Base-by-base conservation (phyloP, 2,888 invertebrate species). In the Zygogramma bicolorata region DNA sequence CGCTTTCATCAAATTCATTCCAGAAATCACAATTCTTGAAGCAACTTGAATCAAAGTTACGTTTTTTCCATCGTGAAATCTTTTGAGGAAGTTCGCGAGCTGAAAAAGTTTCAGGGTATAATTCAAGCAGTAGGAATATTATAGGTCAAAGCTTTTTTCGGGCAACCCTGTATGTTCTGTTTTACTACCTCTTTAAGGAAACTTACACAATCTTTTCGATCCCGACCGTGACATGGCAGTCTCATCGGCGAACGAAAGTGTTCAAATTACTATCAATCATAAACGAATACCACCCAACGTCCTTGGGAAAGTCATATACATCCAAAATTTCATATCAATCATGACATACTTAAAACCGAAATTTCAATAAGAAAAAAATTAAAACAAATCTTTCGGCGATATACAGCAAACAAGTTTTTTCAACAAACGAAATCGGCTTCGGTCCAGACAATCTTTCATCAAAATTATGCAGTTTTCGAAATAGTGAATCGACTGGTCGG, bases 271-370 rank as follows among this genome's bases (percentile, higher is more conserved):
- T 22, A 61, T 38, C 18, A 40, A 61, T 38, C 22, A 38, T 61
- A 18, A 40, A 61, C 34, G 40, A 53, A 53, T 53, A 25, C 53
- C 53, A 53, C 53, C 53, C 53, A 53, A 53, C 74, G 77, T 62
- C 78, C 80, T 80, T 80, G 78, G 74, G 69, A 71, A 75, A 72
- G 46, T 57, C 73, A 70, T 59, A 63, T 71, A 73, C 73, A 72
- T 68, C 65, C 70, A 74, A 77, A 77, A 79, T 78, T 75, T 73
- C 75, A 68, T 75, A 80, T 79, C 75, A 77, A 79, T 80, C 80
- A 80, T 80, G 80, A 80, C 80, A 80, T 79, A 80, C 80, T 80
- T 80, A 77, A 65, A 71, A 65, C 68, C 68, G 65, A 72, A 79
- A 73, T 75, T 78, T 75, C 71, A 75, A 79, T 74, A 75, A 77